Evolutionary conservation across 2,888 invertebrate genomes (phyloP), one percentile per base, ranked within the genome.

Genomic region (Alloscopus bannaensis): DNA sequence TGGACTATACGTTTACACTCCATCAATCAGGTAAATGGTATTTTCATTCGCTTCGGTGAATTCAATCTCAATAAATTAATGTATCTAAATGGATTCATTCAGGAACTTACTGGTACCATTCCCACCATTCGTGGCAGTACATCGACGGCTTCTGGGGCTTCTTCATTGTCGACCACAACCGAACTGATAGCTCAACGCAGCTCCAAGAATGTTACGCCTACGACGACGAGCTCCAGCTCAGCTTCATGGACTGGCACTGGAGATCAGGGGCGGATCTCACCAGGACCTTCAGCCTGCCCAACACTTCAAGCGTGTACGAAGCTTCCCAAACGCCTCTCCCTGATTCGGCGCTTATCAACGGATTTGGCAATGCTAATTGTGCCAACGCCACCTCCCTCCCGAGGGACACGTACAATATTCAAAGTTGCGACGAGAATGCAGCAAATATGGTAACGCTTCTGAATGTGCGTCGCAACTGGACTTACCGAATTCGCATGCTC

Each of bases 1-100:
- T 73, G 73, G 57, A 50, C 13, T 73, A 73, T 42, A 52, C 36
- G 6, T 73, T 83, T 18, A 86, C 83, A 52, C 71, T 84, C 60
- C 72, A 82, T 55, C 68, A 62, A 24, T 28, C 20, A 13, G 77
- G 50, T 2, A 66, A 8, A n/a, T n/a, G n/a, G n/a, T n/a, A n/a
- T n/a, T n/a, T n/a, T n/a, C n/a, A n/a, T n/a, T n/a, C n/a, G n/a
- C n/a, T n/a, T n/a, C n/a, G n/a, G n/a, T n/a, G n/a, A n/a, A n/a
- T n/a, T n/a, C n/a, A n/a, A n/a, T n/a, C n/a, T n/a, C n/a, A n/a
- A n/a, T n/a, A n/a, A n/a, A n/a, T n/a, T n/a, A n/a, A n/a, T n/a
- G n/a, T n/a, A n/a, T n/a, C n/a, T n/a, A n/a, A n/a, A n/a, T n/a
- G n/a, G n/a, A n/a, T n/a, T n/a, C n/a, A 18, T 13, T 29, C 18